Conservation (phyloP, 2,797 vertebrate genomes). For the Lepus townsendii region DNA sequence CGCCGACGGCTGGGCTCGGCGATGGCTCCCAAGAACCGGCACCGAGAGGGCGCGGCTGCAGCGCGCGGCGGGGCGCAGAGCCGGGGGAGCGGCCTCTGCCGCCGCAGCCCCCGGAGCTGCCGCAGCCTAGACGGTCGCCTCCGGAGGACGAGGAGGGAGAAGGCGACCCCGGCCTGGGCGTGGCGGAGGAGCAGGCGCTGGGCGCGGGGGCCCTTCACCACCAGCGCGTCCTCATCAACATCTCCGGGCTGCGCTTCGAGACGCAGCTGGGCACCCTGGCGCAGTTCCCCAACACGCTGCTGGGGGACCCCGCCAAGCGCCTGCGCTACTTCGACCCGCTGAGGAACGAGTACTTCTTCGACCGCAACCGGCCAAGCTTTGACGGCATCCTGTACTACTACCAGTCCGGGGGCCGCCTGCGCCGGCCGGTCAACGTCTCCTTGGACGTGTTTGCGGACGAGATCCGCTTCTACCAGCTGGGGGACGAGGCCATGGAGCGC, state of each 20-base stretch:
- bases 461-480: conserved; percentile 97
- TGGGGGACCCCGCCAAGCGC: conserved; percentile 95
- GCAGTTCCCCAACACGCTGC: conserved; percentile 96
- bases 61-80: conserved; percentile 4
- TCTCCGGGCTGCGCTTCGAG: conserved; percentile 95
- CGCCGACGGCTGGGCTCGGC: conserved; percentile 85
- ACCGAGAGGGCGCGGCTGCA: conserved; percentile 86
- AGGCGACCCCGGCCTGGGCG: conserved; percentile 80
- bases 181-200: conserved; percentile 68
- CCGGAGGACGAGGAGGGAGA: conserved; percentile 55
- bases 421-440: conserved; percentile 96
- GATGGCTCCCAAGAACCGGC: conserved; percentile 88
- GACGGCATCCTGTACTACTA: conserved; percentile 98
- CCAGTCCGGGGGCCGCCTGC: conserved; percentile 96
- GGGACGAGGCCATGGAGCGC: conserved; percentile 95
- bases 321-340: conserved; percentile 98
- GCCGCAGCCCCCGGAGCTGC: not conserved
- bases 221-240: conserved; percentile 96
- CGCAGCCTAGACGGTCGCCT: not conserved
- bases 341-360: conserved; percentile 98
- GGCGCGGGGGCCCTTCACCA: conserved; percentile 89
- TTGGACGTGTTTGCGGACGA: conserved; percentile 97
- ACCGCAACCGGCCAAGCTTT: conserved; percentile 97
- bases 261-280: conserved; percentile 96
- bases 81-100: not conserved